Evolutionary conservation across 1,140 invertebrate species (phyloP).

Genomic region (Cataglyphis hispanica): DNA sequence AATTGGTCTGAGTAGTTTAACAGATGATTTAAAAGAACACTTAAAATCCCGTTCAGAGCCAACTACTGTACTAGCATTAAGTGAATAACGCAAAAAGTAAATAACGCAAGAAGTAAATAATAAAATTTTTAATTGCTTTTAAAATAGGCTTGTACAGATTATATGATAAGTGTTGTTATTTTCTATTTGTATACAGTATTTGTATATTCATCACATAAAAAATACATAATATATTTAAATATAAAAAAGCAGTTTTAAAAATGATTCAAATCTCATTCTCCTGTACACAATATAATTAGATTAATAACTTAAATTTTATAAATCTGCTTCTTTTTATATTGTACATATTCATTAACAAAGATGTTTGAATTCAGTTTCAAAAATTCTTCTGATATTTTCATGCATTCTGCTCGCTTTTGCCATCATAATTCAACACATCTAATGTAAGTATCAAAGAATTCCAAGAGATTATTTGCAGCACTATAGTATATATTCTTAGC

Average conservation of each 20-base stretch:
- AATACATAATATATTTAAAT: too few relatives aligned
- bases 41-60: slow-evolving; percentile 89
- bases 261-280: too few relatives aligned
- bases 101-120: too few relatives aligned
- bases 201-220: too few relatives aligned
- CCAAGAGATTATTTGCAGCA: neutral
- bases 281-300: too few relatives aligned
- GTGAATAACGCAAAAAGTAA: too few relatives aligned
- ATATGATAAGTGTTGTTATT: too few relatives aligned
- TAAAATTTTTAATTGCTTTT: too few relatives aligned
- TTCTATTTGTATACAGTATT: too few relatives aligned
- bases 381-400: slow-evolving; percentile 3
- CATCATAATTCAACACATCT: neutral
- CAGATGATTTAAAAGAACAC: slow-evolving; percentile 96
- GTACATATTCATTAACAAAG: neutral
- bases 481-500: neutral
- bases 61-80: slow-evolving; percentile 49
- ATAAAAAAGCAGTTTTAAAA: too few relatives aligned
- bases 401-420: neutral
- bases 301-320: neutral
- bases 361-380: neutral
- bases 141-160: too few relatives aligned
- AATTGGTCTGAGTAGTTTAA: slow-evolving; percentile 98
- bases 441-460: slow-evolving; percentile 8
- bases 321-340: neutral